These are phyloP conservation scores for Heliconius melpomene DNA, from an alignment of 1,140 invertebrate species.

Conservation along the genomic window DNA sequence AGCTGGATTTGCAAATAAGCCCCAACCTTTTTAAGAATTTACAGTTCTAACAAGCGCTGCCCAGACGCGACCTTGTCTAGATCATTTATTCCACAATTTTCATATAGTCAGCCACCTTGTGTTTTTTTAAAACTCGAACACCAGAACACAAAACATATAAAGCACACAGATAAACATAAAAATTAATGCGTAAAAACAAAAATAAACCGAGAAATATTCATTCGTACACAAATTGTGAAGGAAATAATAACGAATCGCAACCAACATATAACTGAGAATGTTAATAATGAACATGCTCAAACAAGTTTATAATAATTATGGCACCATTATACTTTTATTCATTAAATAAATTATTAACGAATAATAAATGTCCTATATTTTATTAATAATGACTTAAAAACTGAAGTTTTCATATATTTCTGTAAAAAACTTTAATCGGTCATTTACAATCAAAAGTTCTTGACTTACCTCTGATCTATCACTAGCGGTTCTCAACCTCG, in stretches of 20 bases:
- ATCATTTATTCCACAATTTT: not conserved
- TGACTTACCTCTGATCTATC: constrained; percentile 79
- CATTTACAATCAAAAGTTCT: not conserved
- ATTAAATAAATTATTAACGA: not conserved
- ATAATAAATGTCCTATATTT: not conserved
- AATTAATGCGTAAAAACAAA: constrained; percentile 18
- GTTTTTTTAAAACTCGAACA: constrained; percentile 10
- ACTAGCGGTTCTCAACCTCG: constrained; percentile 78
- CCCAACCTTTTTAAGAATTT: constrained; percentile 1
- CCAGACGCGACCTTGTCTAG: not conserved
- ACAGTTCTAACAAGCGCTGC: not conserved
- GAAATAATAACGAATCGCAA: constrained; percentile 31
- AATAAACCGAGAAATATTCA: not conserved
- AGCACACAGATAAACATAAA: constrained; percentile 22
- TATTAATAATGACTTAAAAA: not conserved
- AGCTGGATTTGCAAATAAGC: not conserved
- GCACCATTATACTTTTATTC: not conserved
- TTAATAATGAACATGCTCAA: constrained; percentile 42
- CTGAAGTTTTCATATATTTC: not conserved
- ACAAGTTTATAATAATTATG: not conserved
- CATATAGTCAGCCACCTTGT: not conserved
- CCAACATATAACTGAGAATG: constrained; percentile 36
- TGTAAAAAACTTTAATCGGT: not conserved
- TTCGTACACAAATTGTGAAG: constrained; percentile 28
- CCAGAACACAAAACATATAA: constrained; percentile 31